phyloP scores from a whole-genome alignment of 1,140 invertebrate species.

The Plectus sambesii region DNA sequence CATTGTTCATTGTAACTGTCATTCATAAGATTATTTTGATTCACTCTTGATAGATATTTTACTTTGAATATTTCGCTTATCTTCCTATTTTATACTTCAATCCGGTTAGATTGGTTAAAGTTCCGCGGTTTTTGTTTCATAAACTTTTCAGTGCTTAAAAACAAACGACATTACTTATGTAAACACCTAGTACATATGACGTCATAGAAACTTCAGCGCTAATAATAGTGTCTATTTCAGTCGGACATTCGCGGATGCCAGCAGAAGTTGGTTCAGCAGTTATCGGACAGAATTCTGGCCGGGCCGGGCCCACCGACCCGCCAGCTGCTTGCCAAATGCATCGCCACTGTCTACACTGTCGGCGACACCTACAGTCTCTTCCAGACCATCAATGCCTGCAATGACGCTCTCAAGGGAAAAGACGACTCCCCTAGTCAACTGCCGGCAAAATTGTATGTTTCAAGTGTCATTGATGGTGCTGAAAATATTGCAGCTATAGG shows the following conservation, averaged over 20 bases:
- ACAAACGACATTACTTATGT: too few relatives aligned
- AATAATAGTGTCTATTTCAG: constrained; percentile 54
- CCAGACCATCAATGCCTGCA: constrained; percentile 93
- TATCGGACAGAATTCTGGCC: constrained; percentile 73
- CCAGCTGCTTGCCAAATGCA: constrained; percentile 74
- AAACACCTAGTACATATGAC: too few relatives aligned
- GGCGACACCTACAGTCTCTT: constrained; percentile 93
- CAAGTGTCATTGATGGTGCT: not conserved
- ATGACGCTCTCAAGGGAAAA: constrained; percentile 89
- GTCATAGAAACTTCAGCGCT: too few relatives aligned
- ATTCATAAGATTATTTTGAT: constrained; percentile 8
- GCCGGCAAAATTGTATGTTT: constrained; percentile 75
- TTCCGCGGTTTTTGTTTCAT: constrained; percentile 12
- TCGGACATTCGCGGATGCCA: constrained; percentile 91
- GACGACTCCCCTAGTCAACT: constrained; percentile 90
- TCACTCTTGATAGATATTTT: constrained; percentile 10
- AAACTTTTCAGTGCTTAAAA: constrained; percentile 19
- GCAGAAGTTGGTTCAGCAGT: constrained; percentile 82
- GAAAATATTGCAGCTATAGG: too few relatives aligned
- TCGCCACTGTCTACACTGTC: constrained; percentile 87
- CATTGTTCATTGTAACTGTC: not conserved
- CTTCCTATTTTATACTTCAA: constrained; percentile 18
- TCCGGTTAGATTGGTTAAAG: constrained; percentile 7
- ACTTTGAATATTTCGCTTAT: constrained; percentile 12
- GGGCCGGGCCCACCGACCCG: constrained; percentile 78